Conservation (phyloP, 2,113 vertebrate species). For the Silurus meridionalis region DNA sequence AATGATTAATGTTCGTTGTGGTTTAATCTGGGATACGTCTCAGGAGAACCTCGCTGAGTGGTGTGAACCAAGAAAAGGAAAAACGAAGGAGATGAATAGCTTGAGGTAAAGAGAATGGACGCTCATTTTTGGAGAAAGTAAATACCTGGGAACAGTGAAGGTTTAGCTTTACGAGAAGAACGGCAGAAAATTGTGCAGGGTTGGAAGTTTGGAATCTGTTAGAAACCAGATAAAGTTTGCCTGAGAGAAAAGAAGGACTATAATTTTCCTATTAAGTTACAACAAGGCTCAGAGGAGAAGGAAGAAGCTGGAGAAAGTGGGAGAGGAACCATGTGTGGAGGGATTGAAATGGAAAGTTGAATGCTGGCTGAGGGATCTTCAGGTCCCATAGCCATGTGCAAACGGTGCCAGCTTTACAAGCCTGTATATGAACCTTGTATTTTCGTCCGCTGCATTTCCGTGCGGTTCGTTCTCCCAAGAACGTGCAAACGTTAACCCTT, state of each 20-base stretch:
- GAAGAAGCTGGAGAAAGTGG: not conserved
- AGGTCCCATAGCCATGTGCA: not conserved
- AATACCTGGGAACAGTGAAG: not conserved
- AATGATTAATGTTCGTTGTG: slow-evolving; percentile 74
- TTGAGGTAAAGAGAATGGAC: not conserved
- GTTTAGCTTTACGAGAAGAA: no score
- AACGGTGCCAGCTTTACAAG: not conserved
- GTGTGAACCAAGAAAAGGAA: not conserved
- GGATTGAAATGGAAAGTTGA: not conserved
- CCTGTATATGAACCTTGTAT: not conserved
- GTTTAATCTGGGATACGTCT: slow-evolving; percentile 73
- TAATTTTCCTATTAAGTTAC: not conserved
- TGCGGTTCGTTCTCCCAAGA: not conserved
- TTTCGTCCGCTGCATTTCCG: not conserved
- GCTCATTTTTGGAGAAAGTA: not conserved
- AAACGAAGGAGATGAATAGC: not conserved
- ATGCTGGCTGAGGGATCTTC: not conserved
- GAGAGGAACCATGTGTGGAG: not conserved
- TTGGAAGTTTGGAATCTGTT: not conserved
- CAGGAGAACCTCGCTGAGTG: slow-evolving; percentile 48
- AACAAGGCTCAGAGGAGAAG: not conserved
- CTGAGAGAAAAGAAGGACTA: not conserved
- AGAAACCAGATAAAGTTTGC: not conserved
- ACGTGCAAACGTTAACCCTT: not conserved
- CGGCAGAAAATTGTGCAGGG: not conserved